Conservation (phyloP, 2,888 invertebrate species). For the Balanococcus diminutus region DNA sequence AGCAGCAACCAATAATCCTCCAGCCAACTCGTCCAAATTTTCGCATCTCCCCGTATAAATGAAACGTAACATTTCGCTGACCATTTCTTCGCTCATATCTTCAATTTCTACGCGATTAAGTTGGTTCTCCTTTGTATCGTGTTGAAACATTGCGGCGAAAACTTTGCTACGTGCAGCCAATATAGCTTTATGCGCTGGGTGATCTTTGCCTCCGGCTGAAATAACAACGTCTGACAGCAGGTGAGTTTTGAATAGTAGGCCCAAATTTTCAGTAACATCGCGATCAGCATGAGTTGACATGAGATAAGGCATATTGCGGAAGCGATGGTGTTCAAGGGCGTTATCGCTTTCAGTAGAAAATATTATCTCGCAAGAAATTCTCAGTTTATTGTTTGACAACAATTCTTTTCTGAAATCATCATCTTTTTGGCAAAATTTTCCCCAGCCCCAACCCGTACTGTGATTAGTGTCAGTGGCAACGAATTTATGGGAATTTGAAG, state of each 20-base stretch:
- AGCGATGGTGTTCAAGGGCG: too few species aligned
- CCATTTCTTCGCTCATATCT: not conserved
- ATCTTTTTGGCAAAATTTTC: too few species aligned
- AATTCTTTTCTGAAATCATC: not conserved
- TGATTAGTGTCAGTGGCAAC: too few species aligned
- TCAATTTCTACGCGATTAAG: not conserved
- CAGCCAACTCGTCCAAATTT: not conserved
- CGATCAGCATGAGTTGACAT: too few species aligned
- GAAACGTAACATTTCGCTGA: not conserved
- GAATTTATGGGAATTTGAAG: too few species aligned
- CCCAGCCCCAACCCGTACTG: too few species aligned
- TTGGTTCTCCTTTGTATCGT: not conserved
- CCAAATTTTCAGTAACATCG: not conserved
- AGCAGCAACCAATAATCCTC: not conserved
- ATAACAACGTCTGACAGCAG: not conserved
- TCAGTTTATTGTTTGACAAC: not conserved
- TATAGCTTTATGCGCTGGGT: not conserved
- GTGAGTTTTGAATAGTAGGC: not conserved
- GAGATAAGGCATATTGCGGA: too few species aligned
- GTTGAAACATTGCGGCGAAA: not conserved
- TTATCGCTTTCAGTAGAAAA: not conserved
- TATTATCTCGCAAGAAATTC: not conserved
- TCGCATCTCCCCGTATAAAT: not conserved
- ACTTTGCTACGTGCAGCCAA: not conserved
- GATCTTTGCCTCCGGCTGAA: not conserved